Base-by-base conservation (phyloP, 2,797 vertebrate species). In the Antennarius maculatus region DNA sequence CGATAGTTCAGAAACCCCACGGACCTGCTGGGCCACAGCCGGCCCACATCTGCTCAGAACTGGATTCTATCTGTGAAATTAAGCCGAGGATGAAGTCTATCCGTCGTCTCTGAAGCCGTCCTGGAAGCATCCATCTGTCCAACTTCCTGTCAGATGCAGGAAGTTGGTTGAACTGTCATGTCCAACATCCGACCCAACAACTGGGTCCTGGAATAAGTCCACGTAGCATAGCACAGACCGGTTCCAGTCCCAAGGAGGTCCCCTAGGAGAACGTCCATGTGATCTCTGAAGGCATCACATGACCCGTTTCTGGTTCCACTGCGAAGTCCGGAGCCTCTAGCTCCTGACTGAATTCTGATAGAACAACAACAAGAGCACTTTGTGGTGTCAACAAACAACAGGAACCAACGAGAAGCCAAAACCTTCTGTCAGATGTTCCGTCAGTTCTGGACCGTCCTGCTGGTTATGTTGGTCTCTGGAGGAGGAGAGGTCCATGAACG, bases 221-320 rank as follows among this genome's bases (percentile, higher is more conserved):
- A 17, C 29, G 57, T 70, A 59, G 83, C 84, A 86, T 85, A 87
- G 83, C 84, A 82, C 82, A 82, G 77, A 84, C 71, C 79, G 79
- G 79, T 82, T 23, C 23, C 23, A 23, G 69, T 64, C 1, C 23
- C 23, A 68, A 61, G 41, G 51, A 65, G 31, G 66, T 34, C 56
- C 49, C 31, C 5, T 34, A 8, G 31, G 31, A 34, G 31, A 34
- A 34, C 31, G 3, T 34, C 31, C 31, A 34, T 8, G 5, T 34
- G 31, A 34, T 34, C 31, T 8, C 54, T 55, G 45, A 0, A 46
- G 53, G 18, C 58, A 10, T 39, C 37, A 23, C 23, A 23, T 23
- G 23, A 23, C 23, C 23, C 2, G 23, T 23, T 23, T 23, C 23
- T 23, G 23, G 10, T 11, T 8, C 2, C 37, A 6, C 9, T 39